Evolutionary conservation across 2,113 vertebrate genomes (phyloP).

Genomic region (Pagrus major): DNA sequence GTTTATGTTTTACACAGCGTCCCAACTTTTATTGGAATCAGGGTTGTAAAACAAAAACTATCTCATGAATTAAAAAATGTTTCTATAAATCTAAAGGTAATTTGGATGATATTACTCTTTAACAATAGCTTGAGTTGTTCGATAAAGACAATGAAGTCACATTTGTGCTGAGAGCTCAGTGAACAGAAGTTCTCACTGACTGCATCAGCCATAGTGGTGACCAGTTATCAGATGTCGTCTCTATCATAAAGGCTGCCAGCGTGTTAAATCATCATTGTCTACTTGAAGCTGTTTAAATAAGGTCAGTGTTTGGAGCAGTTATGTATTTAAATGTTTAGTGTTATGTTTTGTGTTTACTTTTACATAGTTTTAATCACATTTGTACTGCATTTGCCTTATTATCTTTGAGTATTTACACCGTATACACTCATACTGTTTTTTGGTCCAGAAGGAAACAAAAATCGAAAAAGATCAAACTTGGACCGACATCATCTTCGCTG

Average conservation of each 20-base stretch:
- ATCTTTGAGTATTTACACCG: conserved; percentile 26
- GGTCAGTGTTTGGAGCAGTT: conserved; percentile 5
- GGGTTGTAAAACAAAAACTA: background rate
- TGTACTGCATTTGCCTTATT: conserved; percentile 49
- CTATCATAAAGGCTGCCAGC: background rate
- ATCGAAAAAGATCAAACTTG: conserved; percentile 15
- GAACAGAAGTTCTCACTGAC: background rate
- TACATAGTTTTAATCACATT: conserved; percentile 2
- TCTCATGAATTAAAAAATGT: background rate
- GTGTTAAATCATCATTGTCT: background rate
- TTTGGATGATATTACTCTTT: background rate
- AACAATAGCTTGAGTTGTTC: background rate
- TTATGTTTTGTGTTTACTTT: conserved; percentile 16
- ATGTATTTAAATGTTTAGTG: background rate
- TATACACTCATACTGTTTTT: conserved; percentile 33
- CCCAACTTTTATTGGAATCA: no score
- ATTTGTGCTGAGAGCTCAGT: background rate
- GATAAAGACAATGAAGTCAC: background rate
- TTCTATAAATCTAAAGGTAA: background rate
- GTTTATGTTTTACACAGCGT: no score
- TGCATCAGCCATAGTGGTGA: background rate
- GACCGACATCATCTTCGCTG: conserved; percentile 25
- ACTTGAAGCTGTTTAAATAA: background rate
- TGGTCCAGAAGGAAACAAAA: conserved; percentile 6
- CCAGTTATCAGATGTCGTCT: background rate